Evolutionary conservation across 2,888 invertebrate genomes (phyloP).

Genomic region (Catocala nupta): DNA sequence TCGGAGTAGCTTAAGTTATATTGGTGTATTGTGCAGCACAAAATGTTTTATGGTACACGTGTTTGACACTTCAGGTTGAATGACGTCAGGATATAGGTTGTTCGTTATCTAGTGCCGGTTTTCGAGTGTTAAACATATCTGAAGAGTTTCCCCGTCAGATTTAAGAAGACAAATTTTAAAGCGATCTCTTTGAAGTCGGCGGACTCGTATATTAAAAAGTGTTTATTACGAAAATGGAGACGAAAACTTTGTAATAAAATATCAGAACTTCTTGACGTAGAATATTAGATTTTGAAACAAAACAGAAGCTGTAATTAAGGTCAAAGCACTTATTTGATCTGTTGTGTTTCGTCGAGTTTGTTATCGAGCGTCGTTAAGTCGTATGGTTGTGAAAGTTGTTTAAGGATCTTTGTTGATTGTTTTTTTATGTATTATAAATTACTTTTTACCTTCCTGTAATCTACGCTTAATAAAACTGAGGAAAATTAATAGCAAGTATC

Average conservation of each 20-base stretch:
- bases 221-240: conserved; percentile 32
- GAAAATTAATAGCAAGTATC: no score
- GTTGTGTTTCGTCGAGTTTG: conserved; percentile 22
- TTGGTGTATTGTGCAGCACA: conserved; percentile 50
- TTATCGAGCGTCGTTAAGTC: conserved; percentile 16
- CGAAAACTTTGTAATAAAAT: conserved; percentile 31
- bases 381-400: conserved; percentile 12
- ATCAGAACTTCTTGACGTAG: conserved; percentile 32
- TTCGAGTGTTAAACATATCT: conserved; percentile 38
- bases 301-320: conserved; percentile 42
- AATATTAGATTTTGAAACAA: conserved; percentile 30
- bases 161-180: conserved; percentile 19
- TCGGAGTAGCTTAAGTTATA: conserved; percentile 44
- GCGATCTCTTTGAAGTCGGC: conserved; percentile 28
- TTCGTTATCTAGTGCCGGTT: conserved; percentile 55
- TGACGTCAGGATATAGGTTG: conserved; percentile 66
- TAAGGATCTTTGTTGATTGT: conserved; percentile 5
- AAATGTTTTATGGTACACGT: conserved; percentile 61
- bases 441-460: conserved; percentile 5
- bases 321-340: conserved; percentile 41
- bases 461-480: no score
- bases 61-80: conserved; percentile 63
- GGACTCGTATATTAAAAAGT: conserved; percentile 43
- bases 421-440: conserved; percentile 18
- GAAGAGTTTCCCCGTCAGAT: conserved; percentile 8